Conservation (phyloP, 2,113 vertebrate genomes). For the Seriola quinqueradiata region DNA sequence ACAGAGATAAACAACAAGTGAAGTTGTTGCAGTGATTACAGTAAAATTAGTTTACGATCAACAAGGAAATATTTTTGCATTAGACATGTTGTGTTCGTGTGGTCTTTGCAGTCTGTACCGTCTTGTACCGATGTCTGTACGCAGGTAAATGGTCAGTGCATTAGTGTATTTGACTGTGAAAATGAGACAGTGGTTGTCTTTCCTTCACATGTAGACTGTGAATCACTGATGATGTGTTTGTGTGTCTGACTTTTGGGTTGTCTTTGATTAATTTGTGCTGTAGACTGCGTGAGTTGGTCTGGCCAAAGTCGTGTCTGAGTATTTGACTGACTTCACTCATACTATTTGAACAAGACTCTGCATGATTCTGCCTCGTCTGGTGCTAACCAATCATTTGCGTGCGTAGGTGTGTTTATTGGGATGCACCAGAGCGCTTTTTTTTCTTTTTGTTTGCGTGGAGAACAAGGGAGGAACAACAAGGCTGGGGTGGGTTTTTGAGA, state of each 20-base stretch:
- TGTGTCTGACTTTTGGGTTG: constrained; percentile 29
- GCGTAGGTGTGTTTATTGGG: constrained; percentile 55
- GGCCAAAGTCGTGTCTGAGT: constrained; percentile 63
- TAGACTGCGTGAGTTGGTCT: constrained; percentile 24
- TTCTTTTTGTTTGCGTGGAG: not conserved
- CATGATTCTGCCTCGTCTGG: constrained; percentile 55
- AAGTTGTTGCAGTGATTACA: not conserved
- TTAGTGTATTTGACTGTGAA: constrained; percentile 16
- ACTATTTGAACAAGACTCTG: constrained; percentile 69
- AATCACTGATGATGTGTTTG: constrained; percentile 54
- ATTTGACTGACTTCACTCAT: constrained; percentile 45
- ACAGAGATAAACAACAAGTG: not conserved
- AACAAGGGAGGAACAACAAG: not conserved
- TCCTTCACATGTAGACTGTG: constrained; percentile 42
- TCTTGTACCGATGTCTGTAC: not conserved
- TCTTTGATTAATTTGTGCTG: constrained; percentile 23
- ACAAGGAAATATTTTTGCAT: not conserved
- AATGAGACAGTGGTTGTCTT: constrained; percentile 30
- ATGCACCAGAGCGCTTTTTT: constrained; percentile 21
- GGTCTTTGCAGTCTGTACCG: not conserved
- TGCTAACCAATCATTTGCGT: constrained; percentile 47
- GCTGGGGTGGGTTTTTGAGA: not conserved
- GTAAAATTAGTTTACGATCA: not conserved
- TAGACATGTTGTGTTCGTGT: constrained; percentile 13
- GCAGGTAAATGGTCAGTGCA: constrained; percentile 48